These are phyloP conservation scores for Tragelaphus buxtoni DNA, from an alignment of 2,113 vertebrate genomes.

Conservation along the genomic window DNA sequence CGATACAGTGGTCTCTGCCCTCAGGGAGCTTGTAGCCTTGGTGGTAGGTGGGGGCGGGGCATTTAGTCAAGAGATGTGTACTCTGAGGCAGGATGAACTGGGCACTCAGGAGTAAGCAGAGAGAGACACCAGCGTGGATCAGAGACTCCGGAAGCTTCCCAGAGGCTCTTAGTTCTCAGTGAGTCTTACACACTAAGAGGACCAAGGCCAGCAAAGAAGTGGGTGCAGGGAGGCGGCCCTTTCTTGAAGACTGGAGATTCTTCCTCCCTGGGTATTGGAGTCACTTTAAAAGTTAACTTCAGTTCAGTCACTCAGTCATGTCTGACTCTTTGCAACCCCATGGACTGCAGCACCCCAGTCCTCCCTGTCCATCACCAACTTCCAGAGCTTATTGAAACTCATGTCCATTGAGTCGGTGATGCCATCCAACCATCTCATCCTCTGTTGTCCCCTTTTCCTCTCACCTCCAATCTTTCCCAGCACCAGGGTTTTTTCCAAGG, in stretches of 20 bases:
- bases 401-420: not conserved
- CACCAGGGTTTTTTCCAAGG: not conserved
- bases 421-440: not conserved
- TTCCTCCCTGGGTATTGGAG: not conserved
- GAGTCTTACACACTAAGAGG: not conserved
- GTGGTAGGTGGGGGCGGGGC: not conserved
- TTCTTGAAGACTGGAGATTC: not conserved
- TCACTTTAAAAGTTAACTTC: not conserved
- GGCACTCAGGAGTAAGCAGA: not conserved
- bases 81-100: not conserved
- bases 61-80: not conserved
- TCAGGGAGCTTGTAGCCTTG: not conserved
- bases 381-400: not conserved
- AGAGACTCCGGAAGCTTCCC: not conserved
- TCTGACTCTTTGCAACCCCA: not conserved
- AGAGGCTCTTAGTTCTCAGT: not conserved
- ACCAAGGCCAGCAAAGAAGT: not conserved
- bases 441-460: not conserved
- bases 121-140: not conserved
- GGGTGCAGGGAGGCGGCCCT: not conserved
- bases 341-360: not conserved
- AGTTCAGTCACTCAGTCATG: not conserved
- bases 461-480: not conserved
- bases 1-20: accelerated
- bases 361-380: not conserved